A percentile compares a stretch with the other conserved stretches of the same genome.
phyloP scores from a whole-genome alignment of 2,113 vertebrate genomes.

The Forbesichthys papilliferus region DNA sequence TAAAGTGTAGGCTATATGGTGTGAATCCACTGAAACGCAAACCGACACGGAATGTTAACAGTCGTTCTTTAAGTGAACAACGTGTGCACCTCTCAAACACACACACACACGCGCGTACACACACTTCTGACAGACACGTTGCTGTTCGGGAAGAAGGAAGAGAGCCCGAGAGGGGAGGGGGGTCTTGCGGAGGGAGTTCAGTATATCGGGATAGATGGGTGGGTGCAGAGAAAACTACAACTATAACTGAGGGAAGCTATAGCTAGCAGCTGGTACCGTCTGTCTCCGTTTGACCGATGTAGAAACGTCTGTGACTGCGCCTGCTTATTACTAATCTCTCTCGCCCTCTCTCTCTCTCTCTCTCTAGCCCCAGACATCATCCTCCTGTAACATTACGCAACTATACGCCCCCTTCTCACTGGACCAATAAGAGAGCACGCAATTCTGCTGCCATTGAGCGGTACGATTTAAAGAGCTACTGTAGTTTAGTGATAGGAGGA shows the following conservation, averaged over 20 bases:
- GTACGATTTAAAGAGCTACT: constrained; percentile 51
- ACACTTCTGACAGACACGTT: constrained; percentile 10
- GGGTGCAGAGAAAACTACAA: constrained; percentile 3
- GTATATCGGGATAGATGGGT: constrained; percentile 38
- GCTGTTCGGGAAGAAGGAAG: constrained; percentile 23
- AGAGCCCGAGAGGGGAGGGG: neutral
- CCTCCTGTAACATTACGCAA: constrained; percentile 40
- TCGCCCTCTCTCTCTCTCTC: constrained; percentile 29
- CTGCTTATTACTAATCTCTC: constrained; percentile 28
- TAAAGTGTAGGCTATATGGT: constrained; percentile 12
- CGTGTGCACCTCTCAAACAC: constrained; percentile 18
- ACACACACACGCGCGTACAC: neutral
- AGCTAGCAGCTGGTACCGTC: constrained; percentile 63
- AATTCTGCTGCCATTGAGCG: constrained; percentile 26
- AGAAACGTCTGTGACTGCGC: constrained; percentile 52
- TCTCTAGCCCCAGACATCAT: constrained; percentile 26
- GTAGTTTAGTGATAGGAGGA: neutral
- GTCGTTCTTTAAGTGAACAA: constrained; percentile 25
- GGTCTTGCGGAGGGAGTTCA: constrained; percentile 26
- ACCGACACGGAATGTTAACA: constrained; percentile 61
- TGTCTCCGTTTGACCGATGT: constrained; percentile 45
- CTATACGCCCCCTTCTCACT: constrained; percentile 9
- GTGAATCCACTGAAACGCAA: constrained; percentile 54
- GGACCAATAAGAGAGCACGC: constrained; percentile 51
- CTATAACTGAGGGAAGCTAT: constrained; percentile 51